Percentiles rank a stretch among this genome's conserved stretches.
phyloP scores from a whole-genome alignment of 2,797 vertebrate genomes.

The Ctenosaura bakeri region DNA sequence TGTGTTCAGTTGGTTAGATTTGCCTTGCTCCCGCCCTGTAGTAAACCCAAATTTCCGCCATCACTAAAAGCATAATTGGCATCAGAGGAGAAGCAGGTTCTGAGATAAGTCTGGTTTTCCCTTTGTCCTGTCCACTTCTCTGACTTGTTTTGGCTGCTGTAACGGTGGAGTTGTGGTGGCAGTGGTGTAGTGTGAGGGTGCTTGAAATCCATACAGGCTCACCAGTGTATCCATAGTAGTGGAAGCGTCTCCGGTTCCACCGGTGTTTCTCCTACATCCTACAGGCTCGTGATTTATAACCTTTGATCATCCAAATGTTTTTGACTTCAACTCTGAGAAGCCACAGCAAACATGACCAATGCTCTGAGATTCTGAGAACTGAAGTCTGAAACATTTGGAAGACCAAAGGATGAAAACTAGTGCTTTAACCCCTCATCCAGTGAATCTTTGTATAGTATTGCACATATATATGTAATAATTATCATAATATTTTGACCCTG shows the following conservation, averaged over 20 bases:
- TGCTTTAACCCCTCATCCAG: not conserved
- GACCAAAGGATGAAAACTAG: not conserved
- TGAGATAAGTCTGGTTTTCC: not conserved
- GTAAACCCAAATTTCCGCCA: not conserved
- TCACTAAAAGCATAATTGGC: not conserved
- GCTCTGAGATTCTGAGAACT: not conserved
- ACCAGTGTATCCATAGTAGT: not conserved
- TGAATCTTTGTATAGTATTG: not conserved
- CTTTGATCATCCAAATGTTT: not conserved
- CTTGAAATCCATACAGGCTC: not conserved
- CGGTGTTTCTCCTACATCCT: not conserved
- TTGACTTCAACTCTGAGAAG: no score
- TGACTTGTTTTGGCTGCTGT: not conserved
- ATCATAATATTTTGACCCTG: not conserved
- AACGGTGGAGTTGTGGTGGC: not conserved
- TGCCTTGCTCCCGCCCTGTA: not conserved
- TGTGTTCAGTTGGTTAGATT: not conserved
- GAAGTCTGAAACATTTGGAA: not conserved
- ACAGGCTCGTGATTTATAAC: not conserved
- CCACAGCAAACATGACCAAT: not conserved
- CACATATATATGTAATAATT: not conserved
- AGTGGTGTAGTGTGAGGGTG: not conserved
- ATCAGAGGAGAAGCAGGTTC: not conserved
- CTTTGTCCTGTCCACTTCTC: not conserved
- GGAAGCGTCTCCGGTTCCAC: not conserved